A percentile compares a stretch with the other conserved stretches of the same genome.
Evolutionary conservation across 2,797 vertebrate genomes (phyloP).

Genomic region (Acanthurus lineatus): DNA sequence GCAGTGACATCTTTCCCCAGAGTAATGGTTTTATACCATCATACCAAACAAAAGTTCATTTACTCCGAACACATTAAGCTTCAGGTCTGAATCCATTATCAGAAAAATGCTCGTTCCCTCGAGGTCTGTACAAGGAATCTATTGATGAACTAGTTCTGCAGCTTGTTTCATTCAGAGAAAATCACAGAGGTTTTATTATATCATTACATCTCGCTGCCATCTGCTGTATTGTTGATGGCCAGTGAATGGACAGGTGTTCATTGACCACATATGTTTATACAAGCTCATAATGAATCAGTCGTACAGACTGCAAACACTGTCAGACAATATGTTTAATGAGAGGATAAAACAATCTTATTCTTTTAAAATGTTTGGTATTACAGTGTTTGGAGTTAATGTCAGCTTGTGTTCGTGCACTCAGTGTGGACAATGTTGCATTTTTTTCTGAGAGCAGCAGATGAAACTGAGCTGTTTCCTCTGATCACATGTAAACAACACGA

Average conservation of each 20-base stretch:
- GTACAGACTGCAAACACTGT: constrained; percentile 51
- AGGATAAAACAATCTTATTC: constrained; percentile 37
- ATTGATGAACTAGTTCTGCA: constrained; percentile 58
- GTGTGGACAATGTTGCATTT: neutral
- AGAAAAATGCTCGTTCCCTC: constrained; percentile 39
- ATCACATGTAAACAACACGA: neutral
- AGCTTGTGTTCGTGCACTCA: constrained; percentile 38
- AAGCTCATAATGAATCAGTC: constrained; percentile 44
- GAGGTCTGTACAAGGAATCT: constrained; percentile 55
- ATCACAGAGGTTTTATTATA: constrained; percentile 62
- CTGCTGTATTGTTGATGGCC: constrained; percentile 70
- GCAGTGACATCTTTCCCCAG: constrained; percentile 8
- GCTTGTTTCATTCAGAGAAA: constrained; percentile 41
- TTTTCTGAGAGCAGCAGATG: neutral
- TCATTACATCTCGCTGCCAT: constrained; percentile 69
- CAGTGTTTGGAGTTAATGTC: constrained; percentile 32
- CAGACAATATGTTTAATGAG: constrained; percentile 40
- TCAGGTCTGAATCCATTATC: constrained; percentile 54
- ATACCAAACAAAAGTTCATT: constrained; percentile 23
- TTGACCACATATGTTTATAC: constrained; percentile 64
- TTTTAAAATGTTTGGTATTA: constrained; percentile 37
- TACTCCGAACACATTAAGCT: constrained; percentile 48
- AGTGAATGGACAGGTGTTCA: constrained; percentile 69
- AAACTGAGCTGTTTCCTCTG: neutral
- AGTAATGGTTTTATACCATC: constrained; percentile 30